Evolutionary conservation across 2,113 vertebrate species (phyloP).

Genomic region (Pelecanus crispus): DNA sequence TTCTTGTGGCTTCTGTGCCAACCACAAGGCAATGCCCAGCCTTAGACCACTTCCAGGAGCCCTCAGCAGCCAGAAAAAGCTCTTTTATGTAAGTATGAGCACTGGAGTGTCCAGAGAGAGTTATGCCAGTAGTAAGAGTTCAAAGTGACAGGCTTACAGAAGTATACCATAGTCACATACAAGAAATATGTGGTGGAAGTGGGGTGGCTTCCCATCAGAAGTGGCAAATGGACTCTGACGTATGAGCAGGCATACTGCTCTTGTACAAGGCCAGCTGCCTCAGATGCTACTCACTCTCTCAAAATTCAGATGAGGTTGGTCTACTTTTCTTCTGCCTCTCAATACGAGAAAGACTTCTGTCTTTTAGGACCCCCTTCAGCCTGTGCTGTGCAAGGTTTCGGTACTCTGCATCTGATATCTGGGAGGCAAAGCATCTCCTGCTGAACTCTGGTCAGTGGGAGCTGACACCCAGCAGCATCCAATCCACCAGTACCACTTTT

Average conservation of each 20-base stretch:
- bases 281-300: neutral
- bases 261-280: neutral
- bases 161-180: neutral
- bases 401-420: too few species aligned
- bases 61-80: neutral
- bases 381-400: neutral
- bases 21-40: fast-evolving
- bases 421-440: neutral
- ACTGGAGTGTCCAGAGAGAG: neutral
- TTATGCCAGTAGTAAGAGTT: neutral
- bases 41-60: neutral
- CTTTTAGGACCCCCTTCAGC: neutral
- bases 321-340: neutral
- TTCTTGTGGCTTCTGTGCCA: neutral
- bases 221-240: fast-evolving
- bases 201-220: neutral
- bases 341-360: neutral
- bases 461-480: too few species aligned
- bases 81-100: neutral
- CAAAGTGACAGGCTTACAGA: neutral
- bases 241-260: neutral
- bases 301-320: neutral
- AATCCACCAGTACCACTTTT: neutral
- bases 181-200: neutral
- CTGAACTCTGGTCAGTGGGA: neutral